Evolutionary conservation across 1,140 invertebrate species (phyloP).

Genomic region (Calliphora vicina): DNA sequence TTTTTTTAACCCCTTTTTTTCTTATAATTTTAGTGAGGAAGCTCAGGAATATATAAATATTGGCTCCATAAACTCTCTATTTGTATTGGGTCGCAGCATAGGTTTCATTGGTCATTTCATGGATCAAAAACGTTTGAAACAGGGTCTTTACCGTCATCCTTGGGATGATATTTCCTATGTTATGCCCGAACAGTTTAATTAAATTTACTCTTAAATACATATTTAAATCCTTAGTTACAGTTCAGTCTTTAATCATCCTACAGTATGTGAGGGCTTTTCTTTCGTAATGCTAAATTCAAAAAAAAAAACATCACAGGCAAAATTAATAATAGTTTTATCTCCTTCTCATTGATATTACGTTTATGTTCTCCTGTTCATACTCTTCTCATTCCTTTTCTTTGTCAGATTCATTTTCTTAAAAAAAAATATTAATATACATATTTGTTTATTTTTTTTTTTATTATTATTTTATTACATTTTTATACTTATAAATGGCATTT

Average conservation of each 20-base stretch:
- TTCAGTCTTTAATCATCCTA: not conserved
- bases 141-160: constrained; percentile 98
- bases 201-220: constrained; percentile 39
- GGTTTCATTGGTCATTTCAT: constrained; percentile 99
- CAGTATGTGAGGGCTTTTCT: not conserved
- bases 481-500: not conserved
- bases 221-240: not conserved
- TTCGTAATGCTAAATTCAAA: not conserved
- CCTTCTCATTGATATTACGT: not conserved
- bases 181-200: constrained; percentile 67
- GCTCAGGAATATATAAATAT: constrained; percentile 98
- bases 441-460: not conserved
- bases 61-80: constrained; percentile 97
- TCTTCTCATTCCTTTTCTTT: not conserved
- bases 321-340: not conserved
- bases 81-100: constrained; percentile 97
- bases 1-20: constrained; percentile 3
- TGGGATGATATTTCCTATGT: constrained; percentile 99
- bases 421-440: not conserved
- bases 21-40: constrained; percentile 84
- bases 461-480: not conserved
- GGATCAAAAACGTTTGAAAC: constrained; percentile 98
- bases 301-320: not conserved
- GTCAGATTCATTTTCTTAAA: not conserved
- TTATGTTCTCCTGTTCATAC: not conserved